These are phyloP conservation scores for Odontophorus gujanensis DNA, from an alignment of 2,113 vertebrate species.

Conservation along the genomic window DNA sequence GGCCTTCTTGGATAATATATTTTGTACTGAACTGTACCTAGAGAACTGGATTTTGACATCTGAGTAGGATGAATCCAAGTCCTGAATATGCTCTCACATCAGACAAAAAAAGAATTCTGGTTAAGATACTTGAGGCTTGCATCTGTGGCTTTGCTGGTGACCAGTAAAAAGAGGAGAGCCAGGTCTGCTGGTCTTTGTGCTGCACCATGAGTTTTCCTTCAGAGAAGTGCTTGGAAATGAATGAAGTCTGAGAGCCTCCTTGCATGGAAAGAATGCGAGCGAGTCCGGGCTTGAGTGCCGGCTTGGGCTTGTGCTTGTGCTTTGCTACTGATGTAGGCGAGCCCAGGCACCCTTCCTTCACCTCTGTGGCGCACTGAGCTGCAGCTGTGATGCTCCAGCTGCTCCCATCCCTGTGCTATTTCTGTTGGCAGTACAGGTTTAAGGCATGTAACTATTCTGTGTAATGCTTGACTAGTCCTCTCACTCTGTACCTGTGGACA, in stretches of 20 bases:
- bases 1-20: neutral
- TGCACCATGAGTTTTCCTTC: neutral
- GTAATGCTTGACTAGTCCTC: neutral
- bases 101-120: neutral
- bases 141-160: rapidly evolving
- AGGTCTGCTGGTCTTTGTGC: neutral
- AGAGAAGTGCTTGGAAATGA: neutral
- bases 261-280: slow-evolving; percentile 13
- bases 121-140: neutral
- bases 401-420: neutral
- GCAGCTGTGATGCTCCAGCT: neutral
- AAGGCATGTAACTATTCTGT: neutral
- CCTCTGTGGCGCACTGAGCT: neutral
- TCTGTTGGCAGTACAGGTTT: neutral
- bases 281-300: slow-evolving; percentile 32
- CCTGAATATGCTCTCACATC: neutral
- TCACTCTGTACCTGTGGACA: neutral
- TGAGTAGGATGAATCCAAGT: neutral
- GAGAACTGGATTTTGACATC: neutral
- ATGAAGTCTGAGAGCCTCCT: neutral
- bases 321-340: neutral
- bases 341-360: slow-evolving; percentile 1
- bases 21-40: rapidly evolving
- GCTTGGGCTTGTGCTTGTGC: neutral
- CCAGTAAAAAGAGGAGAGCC: neutral